Evolutionary conservation across 2,113 vertebrate species (phyloP), one percentile per base, ranked within the genome.

Genomic region (Formicarius rufipectus): DNA sequence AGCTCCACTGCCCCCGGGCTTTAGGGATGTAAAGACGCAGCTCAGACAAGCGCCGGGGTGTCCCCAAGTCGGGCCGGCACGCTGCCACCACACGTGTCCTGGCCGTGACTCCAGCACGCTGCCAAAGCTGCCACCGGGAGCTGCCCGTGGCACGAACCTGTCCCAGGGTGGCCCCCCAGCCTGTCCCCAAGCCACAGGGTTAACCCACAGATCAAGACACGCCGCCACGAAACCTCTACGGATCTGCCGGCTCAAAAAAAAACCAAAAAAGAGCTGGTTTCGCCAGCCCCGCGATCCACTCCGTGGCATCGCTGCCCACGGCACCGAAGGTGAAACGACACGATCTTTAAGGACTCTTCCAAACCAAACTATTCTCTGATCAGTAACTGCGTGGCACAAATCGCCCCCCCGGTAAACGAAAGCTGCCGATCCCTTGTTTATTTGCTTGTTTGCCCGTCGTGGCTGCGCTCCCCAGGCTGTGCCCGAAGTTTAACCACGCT

Each of bases 1-100:
- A 63, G 66, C 50, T 6, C 15, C 50, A 37, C n/a, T 35, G 22
- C 33, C 42, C n/a, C 37, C 3, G 90, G 67, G 67, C 30, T 88
- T 69, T 30, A 30, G 0, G 9, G 15, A 28, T 0, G 12, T 1
- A 16, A n/a, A 33, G 37, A 28, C 1, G 4, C 4, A 39, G 24
- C 16, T 1, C 30, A 62, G 60, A n/a, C 10, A 24, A 82, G 52
- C 37, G 64, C 37, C 12, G 0, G 9, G 40, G 31, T 4, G n/a
- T 12, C 80, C 4, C 44, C 17, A 1, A 62, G 91, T 23, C 52
- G 55, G 22, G 67, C 40, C 35, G 24, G 75, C 27, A 6, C 13
- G 9, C 78, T 30, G 69, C n/a, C 75, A 7, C 28, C 9, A 1
- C 23, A 16, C 20, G 20, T 12, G 86, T 47, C 66, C 28, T 2